Percentiles rank a stretch among this genome's conserved stretches.
Conservation (phyloP, 2,797 vertebrate species). For the Lacerta viridis region DNA sequence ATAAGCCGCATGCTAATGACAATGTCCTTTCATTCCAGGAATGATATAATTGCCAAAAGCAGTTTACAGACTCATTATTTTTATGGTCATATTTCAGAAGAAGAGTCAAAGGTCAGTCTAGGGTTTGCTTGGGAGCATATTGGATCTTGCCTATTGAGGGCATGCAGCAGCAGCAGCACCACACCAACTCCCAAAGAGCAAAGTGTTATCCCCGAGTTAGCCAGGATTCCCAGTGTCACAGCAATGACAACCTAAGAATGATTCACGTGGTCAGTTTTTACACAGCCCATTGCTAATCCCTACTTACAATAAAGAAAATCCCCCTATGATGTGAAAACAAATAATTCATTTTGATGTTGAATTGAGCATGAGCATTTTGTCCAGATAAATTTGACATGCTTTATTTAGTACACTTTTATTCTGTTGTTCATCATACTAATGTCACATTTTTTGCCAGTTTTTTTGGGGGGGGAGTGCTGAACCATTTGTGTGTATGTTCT, state of each 20-base stretch:
- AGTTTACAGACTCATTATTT: slow-evolving; percentile 87
- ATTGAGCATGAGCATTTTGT: background rate
- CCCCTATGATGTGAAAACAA: background rate
- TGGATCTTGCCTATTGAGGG: slow-evolving; percentile 73
- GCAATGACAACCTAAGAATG: slow-evolving; percentile 16
- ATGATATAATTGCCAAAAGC: slow-evolving; percentile 87
- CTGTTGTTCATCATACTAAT: too few species aligned
- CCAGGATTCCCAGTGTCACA: background rate
- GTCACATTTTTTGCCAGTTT: too few species aligned
- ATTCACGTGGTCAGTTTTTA: background rate
- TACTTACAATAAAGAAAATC: background rate
- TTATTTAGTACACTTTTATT: too few species aligned
- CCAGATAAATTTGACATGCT: background rate
- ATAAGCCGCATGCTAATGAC: slow-evolving; percentile 89
- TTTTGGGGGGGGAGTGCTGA: background rate
- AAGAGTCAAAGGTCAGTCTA: slow-evolving; percentile 76
- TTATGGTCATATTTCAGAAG: slow-evolving; percentile 84
- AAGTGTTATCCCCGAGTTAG: background rate
- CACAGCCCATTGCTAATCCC: background rate
- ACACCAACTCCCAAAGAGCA: slow-evolving; percentile 43
- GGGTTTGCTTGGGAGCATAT: slow-evolving; percentile 76
- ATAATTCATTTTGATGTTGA: background rate
- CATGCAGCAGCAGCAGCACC: slow-evolving; percentile 43
- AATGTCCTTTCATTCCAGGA: slow-evolving; percentile 87
- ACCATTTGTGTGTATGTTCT: background rate